These are phyloP conservation scores for Abrostola tripartita DNA, from an alignment of 2,888 invertebrate genomes.

Conservation along the genomic window DNA sequence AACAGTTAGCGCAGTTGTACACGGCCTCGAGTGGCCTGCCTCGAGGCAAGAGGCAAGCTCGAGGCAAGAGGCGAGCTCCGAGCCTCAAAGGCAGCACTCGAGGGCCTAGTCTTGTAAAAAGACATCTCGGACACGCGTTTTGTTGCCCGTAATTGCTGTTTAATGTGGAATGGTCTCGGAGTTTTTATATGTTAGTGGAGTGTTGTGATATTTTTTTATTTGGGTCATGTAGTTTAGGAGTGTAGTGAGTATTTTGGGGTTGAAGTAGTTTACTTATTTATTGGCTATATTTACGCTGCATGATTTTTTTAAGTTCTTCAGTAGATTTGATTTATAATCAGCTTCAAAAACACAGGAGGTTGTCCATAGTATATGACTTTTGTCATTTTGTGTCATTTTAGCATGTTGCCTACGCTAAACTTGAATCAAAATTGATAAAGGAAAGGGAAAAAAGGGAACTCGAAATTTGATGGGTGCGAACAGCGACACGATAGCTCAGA, in stretches of 20 bases:
- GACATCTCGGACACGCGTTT: constrained; percentile 61
- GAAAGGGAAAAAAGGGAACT: too few species aligned
- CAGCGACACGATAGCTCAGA: too few species aligned
- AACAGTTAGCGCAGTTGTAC: constrained; percentile 60
- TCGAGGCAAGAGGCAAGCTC: constrained; percentile 55
- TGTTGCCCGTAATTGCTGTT: constrained; percentile 59
- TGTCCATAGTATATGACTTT: too few species aligned
- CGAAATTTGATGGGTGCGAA: too few species aligned
- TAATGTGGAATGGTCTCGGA: constrained; percentile 48
- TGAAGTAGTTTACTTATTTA: background rate
- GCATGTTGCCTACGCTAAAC: too few species aligned
- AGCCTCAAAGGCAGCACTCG: constrained; percentile 58
- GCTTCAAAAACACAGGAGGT: too few species aligned
- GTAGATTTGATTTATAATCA: too few species aligned
- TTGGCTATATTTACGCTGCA: background rate
- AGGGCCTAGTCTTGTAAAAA: constrained; percentile 54
- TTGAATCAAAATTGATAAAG: too few species aligned
- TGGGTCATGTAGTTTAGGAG: background rate
- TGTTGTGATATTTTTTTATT: constrained; percentile 11
- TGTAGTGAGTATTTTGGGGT: constrained; percentile 12
- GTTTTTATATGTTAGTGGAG: constrained; percentile 41
- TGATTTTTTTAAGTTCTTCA: background rate
- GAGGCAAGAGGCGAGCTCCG: constrained; percentile 57
- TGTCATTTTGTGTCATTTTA: too few species aligned
- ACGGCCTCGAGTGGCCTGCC: constrained; percentile 55